phyloP scores from a whole-genome alignment of 2,888 invertebrate species.

The Mantis religiosa region DNA sequence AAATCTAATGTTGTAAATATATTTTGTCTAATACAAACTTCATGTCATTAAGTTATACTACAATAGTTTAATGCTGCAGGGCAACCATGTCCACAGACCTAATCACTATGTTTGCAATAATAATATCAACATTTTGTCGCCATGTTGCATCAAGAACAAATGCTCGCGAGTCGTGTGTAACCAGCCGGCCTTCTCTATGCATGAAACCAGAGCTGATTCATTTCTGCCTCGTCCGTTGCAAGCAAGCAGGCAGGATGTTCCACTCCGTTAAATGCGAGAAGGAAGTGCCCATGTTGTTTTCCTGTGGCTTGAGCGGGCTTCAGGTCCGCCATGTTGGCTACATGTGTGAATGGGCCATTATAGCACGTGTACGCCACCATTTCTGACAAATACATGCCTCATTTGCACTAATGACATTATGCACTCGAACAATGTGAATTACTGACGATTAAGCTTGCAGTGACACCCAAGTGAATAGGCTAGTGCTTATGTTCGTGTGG shows the following conservation, averaged over 20 bases:
- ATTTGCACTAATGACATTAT: neutral
- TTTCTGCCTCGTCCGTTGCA: neutral
- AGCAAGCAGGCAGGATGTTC: neutral
- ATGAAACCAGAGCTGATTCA: neutral
- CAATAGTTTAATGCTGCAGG: too few relatives aligned
- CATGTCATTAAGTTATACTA: too few relatives aligned
- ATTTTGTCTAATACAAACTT: too few relatives aligned
- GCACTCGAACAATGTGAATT: neutral
- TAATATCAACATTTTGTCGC: neutral
- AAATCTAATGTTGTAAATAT: too few relatives aligned
- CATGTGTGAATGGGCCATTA: neutral
- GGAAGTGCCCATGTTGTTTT: neutral
- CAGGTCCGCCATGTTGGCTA: neutral
- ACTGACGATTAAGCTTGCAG: neutral
- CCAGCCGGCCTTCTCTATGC: neutral
- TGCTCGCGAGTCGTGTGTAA: neutral
- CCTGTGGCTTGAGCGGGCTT: neutral
- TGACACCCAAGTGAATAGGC: neutral
- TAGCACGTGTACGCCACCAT: neutral
- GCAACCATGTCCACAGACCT: neutral
- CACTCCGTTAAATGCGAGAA: neutral
- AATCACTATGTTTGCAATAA: neutral
- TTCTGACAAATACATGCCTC: neutral
- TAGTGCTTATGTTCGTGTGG: neutral
- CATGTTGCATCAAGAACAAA: neutral